These are phyloP conservation scores for Aleiodes leptofemur DNA, from an alignment of 2,888 invertebrate species.

Conservation along the genomic window DNA sequence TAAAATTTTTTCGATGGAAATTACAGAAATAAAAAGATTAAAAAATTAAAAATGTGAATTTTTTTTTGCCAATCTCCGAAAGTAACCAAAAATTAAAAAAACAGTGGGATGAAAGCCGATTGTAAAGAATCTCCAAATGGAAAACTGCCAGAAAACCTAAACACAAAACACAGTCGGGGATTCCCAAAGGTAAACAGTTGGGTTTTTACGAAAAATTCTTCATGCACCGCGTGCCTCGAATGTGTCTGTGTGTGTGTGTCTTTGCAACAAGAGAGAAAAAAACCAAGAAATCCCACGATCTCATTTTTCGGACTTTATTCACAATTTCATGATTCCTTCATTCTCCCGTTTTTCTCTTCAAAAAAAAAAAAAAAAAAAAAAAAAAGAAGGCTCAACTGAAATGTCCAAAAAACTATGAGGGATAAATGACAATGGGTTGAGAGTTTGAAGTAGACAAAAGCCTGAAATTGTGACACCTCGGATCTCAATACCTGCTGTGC, in stretches of 20 bases:
- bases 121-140: constrained; percentile 31
- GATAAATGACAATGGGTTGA: constrained; percentile 34
- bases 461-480: constrained; percentile 54
- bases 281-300: constrained; percentile 38
- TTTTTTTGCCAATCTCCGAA: no score
- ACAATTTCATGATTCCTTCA: constrained; percentile 21
- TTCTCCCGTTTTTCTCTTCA: constrained; percentile 22
- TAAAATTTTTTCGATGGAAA: no score
- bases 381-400: not conserved
- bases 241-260: not conserved
- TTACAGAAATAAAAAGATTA: no score
- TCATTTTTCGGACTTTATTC: constrained; percentile 34
- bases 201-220: constrained; percentile 20
- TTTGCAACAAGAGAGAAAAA: not conserved
- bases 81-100: no score
- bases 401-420: constrained; percentile 33
- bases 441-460: constrained; percentile 20
- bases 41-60: no score
- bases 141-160: constrained; percentile 36
- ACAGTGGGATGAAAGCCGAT: constrained; percentile 18
- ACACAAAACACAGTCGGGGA: constrained; percentile 37
- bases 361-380: not conserved
- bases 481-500: constrained; percentile 44
- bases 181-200: constrained; percentile 38
- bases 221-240: not conserved